A percentile compares a stretch with the other conserved stretches of the same genome.
phyloP scores from a whole-genome alignment of 2,888 invertebrate species.

The Sussaba pulchella region DNA sequence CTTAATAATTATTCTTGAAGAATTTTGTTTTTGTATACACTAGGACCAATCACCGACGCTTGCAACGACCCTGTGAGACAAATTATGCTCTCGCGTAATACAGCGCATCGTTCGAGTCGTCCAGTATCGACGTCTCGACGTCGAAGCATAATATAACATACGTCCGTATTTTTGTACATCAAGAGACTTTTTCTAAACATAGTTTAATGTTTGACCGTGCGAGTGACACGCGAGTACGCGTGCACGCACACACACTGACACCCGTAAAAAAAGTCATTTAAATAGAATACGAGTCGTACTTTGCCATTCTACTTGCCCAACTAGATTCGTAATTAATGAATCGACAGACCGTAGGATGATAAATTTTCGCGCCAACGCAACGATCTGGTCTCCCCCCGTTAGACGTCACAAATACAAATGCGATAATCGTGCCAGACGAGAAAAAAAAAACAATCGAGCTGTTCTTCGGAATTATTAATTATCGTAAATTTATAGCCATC shows the following conservation, averaged over 20 bases:
- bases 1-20: not conserved
- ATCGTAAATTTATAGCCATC: slow-evolving; percentile 76
- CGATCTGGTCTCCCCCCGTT: slow-evolving; percentile 31
- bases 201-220: slow-evolving; percentile 77
- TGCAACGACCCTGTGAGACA: slow-evolving; percentile 31
- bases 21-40: slow-evolving; percentile 6
- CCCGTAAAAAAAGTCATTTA: slow-evolving; percentile 54
- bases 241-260: slow-evolving; percentile 40
- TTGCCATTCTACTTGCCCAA: slow-evolving; percentile 79
- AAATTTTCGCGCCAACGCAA: slow-evolving; percentile 19
- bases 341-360: slow-evolving; percentile 1
- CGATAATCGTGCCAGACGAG: slow-evolving; percentile 73
- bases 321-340: slow-evolving; percentile 56
- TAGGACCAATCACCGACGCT: slow-evolving; percentile 17
- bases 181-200: slow-evolving; percentile 79
- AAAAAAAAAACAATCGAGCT: slow-evolving; percentile 67
- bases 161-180: slow-evolving; percentile 83
- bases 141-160: slow-evolving; percentile 59
- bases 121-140: slow-evolving; percentile 28
- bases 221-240: slow-evolving; percentile 69
- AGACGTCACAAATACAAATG: slow-evolving; percentile 28
- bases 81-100: slow-evolving; percentile 44
- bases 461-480: slow-evolving; percentile 80
- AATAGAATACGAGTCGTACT: slow-evolving; percentile 70
- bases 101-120: slow-evolving; percentile 36